These are phyloP conservation scores for Tragelaphus oryx DNA, from an alignment of 2,797 vertebrate genomes.

Conservation along the genomic window DNA sequence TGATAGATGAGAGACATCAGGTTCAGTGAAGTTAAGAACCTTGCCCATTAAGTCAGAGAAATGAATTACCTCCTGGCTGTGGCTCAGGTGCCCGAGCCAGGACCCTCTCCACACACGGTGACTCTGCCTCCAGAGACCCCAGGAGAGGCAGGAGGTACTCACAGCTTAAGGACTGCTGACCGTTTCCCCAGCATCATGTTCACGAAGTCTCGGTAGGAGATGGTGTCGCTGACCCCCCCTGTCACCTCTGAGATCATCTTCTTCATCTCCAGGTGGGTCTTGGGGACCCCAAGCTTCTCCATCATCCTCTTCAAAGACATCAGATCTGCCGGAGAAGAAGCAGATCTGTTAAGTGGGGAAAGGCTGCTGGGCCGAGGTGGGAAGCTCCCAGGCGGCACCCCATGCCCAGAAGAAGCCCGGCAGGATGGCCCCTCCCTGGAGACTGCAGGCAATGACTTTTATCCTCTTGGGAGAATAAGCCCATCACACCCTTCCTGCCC, in stretches of 20 bases:
- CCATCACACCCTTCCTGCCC: not conserved
- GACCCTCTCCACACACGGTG: not conserved
- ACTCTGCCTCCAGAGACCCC: not conserved
- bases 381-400: no score
- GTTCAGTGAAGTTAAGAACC: not conserved
- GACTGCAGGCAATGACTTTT: not conserved
- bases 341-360: not conserved
- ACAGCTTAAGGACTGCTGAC: conserved; percentile 96
- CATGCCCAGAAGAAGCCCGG: rapidly evolving
- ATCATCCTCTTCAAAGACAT: conserved; percentile 99
- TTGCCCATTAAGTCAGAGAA: not conserved
- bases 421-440: not conserved
- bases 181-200: conserved; percentile 98
- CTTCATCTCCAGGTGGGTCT: conserved; percentile 97
- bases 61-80: not conserved
- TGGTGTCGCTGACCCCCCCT: conserved; percentile 90
- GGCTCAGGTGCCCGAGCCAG: rapidly evolving
- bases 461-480: not conserved
- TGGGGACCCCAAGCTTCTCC: conserved; percentile 97
- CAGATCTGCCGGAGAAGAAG: conserved; percentile 85
- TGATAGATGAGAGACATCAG: not conserved
- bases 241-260: conserved; percentile 98
- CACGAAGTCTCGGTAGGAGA: conserved; percentile 97
- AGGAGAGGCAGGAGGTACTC: conserved; percentile 77
- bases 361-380: not conserved